Evolutionary conservation across 2,113 vertebrate genomes (phyloP).

Genomic region (Tyrannus savana): DNA sequence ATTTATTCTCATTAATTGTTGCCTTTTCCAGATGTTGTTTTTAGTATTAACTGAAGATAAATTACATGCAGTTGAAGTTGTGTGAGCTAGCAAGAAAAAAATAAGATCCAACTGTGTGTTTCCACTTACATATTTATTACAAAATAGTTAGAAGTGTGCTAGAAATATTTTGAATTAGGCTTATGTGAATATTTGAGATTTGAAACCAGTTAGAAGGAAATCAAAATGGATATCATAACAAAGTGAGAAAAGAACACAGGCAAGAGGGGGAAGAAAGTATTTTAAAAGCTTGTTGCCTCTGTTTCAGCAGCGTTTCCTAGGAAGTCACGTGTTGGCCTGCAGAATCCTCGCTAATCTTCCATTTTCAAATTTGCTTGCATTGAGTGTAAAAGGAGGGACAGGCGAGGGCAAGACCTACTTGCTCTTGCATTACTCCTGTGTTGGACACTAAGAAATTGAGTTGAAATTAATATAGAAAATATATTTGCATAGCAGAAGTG

Average conservation of each 20-base stretch:
- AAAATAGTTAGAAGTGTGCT: not conserved
- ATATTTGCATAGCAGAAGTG: not conserved
- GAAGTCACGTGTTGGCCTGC: fast-evolving
- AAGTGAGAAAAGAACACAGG: not conserved
- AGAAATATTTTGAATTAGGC: not conserved
- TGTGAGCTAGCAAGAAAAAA: not conserved
- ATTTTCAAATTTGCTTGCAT: not conserved
- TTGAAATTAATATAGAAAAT: not conserved
- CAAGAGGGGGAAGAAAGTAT: not conserved
- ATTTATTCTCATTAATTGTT: slow-evolving; percentile 30
- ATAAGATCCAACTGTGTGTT: not conserved
- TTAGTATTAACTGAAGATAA: not conserved
- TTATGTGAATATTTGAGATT: not conserved
- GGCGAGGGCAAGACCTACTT: not conserved
- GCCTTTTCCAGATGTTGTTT: slow-evolving; percentile 33
- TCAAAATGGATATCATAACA: not conserved
- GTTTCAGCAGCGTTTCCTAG: not conserved
- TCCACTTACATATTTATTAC: not conserved
- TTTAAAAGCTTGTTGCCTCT: not conserved
- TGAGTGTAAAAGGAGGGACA: not conserved
- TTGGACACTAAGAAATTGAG: not conserved
- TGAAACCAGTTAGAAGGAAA: not conserved
- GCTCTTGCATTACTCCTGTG: not conserved
- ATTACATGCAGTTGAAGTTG: not conserved
- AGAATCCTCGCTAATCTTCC: not conserved